Evolutionary conservation across 2,888 invertebrate genomes (phyloP).

Genomic region (Ennomos fuscantarius): DNA sequence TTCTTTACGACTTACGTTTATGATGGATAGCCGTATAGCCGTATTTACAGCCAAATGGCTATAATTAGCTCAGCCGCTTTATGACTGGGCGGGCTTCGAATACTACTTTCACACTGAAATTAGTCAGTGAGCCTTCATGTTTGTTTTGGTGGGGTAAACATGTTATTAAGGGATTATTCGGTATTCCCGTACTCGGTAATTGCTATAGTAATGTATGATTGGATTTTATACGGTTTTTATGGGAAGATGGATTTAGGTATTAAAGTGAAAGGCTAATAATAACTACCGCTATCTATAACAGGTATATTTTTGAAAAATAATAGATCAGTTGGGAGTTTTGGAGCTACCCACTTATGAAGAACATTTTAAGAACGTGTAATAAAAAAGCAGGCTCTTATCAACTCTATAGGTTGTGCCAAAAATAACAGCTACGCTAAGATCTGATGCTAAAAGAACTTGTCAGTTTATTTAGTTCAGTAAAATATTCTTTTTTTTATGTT

Average conservation of each 20-base stretch:
- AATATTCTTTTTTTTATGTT: too few relatives aligned
- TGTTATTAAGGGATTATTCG: conserved; percentile 27
- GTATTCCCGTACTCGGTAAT: conserved; percentile 22
- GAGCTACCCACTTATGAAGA: too few relatives aligned
- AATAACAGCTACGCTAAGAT: too few relatives aligned
- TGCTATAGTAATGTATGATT: conserved; percentile 30
- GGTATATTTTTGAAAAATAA: too few relatives aligned
- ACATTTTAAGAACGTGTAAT: too few relatives aligned
- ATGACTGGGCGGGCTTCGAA: conserved; percentile 30
- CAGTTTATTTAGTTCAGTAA: too few relatives aligned
- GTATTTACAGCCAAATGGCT: conserved; percentile 54
- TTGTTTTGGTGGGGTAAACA: conserved; percentile 37
- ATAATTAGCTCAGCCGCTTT: conserved; percentile 68
- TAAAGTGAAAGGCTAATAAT: too few relatives aligned
- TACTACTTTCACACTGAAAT: conserved; percentile 40
- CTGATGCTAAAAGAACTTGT: too few relatives aligned
- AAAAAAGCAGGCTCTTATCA: too few relatives aligned
- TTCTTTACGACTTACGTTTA: conserved; percentile 70
- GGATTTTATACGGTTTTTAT: conserved; percentile 17
- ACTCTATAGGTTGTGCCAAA: too few relatives aligned
- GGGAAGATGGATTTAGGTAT: not conserved
- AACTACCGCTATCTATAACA: too few relatives aligned
- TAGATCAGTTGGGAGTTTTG: too few relatives aligned
- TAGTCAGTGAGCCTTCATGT: conserved; percentile 38
- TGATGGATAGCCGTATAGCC: conserved; percentile 57